Evolutionary conservation across 2,797 vertebrate species (phyloP).

Genomic region (Lagorchestes hirsutus): DNA sequence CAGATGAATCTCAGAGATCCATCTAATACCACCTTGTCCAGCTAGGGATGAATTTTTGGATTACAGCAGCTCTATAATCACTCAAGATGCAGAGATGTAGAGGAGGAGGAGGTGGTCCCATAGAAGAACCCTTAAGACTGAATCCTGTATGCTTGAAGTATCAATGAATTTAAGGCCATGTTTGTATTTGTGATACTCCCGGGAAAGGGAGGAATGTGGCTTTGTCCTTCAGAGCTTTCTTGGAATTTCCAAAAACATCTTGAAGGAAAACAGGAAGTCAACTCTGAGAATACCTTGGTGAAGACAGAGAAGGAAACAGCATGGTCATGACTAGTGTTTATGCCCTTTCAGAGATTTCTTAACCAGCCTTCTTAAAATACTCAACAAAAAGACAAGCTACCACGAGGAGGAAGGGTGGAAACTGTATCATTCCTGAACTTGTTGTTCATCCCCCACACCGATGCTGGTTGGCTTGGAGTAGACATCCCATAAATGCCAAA

Average conservation of each 20-base stretch:
- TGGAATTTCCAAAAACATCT: background rate
- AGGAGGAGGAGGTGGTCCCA: background rate
- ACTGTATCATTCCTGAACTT: conserved; percentile 46
- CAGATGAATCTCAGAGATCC: background rate
- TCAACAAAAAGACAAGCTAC: conserved; percentile 51
- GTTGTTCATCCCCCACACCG: conserved; percentile 11
- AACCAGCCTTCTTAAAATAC: conserved; percentile 70
- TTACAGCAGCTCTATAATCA: background rate
- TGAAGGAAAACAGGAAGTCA: conserved; percentile 3
- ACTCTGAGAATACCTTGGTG: background rate
- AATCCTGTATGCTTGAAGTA: background rate
- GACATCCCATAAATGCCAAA: conserved; percentile 9
- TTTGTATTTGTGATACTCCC: conserved; percentile 5
- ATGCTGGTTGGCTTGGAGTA: conserved; percentile 46
- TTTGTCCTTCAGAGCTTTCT: background rate
- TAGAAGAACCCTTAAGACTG: background rate
- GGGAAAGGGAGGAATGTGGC: background rate
- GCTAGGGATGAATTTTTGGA: background rate
- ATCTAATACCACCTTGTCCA: background rate
- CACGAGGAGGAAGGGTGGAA: conserved; percentile 33
- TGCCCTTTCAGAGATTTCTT: conserved; percentile 55
- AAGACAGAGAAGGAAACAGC: conserved; percentile 16
- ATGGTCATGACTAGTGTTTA: conserved; percentile 60
- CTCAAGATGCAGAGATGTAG: background rate
- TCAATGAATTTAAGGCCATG: background rate